These are phyloP conservation scores for Scomber japonicus DNA, from an alignment of 2,113 vertebrate species.

Conservation along the genomic window DNA sequence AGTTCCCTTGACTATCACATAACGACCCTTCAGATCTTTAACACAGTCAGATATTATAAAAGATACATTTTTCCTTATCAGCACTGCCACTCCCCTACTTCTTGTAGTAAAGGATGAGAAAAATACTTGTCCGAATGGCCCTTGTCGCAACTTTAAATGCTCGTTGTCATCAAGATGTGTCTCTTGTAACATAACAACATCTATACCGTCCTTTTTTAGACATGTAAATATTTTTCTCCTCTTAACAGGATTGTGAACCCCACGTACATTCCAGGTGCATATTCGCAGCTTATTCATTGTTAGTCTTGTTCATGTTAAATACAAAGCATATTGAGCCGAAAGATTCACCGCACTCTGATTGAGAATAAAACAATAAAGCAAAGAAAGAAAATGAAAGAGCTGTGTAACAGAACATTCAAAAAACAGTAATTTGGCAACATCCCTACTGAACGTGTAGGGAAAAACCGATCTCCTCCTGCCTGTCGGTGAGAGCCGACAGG, in stretches of 20 bases:
- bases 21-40: background rate
- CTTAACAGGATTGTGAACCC: slow-evolving; percentile 2
- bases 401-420: background rate
- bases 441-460: background rate
- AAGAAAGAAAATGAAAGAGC: background rate
- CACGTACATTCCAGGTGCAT: slow-evolving; percentile 8
- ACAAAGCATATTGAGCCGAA: background rate
- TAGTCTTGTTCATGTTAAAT: background rate
- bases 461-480: background rate
- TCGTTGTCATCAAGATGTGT: background rate
- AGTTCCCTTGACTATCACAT: slow-evolving; percentile 17
- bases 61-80: background rate
- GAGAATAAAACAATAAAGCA: background rate
- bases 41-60: background rate
- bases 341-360: background rate
- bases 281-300: background rate
- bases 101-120: slow-evolving; percentile 26
- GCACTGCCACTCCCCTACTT: slow-evolving; percentile 7
- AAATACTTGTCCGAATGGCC: background rate
- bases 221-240: slow-evolving; percentile 11
- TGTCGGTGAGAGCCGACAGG: background rate
- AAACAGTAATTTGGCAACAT: background rate
- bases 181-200: background rate
- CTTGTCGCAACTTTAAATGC: background rate
- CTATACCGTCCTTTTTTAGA: slow-evolving; percentile 1